These are phyloP conservation scores for Monoplex corrugatus DNA, from an alignment of 2,888 invertebrate genomes.

Conservation along the genomic window DNA sequence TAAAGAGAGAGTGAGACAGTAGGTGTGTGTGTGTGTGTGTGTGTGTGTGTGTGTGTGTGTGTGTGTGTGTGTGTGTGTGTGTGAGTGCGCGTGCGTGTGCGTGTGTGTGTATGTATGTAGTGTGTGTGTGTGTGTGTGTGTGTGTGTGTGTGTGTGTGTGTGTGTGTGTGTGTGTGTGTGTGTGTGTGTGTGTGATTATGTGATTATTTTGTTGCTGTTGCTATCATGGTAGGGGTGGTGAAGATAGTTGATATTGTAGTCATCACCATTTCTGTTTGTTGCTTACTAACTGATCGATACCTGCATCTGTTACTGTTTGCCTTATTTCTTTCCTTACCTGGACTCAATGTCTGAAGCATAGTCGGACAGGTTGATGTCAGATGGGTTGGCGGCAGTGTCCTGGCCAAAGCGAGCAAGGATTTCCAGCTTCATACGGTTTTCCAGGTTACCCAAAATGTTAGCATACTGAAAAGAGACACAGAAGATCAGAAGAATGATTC, in stretches of 20 bases:
- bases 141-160: neutral
- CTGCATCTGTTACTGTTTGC: no score
- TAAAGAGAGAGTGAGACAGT: no score
- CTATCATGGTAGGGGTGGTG: neutral
- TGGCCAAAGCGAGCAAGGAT: constrained; percentile 59
- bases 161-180: constrained; percentile 1
- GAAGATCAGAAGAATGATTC: no score
- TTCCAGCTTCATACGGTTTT: constrained; percentile 68
- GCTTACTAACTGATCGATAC: no score
- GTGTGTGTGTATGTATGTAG: neutral
- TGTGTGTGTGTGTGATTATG: neutral
- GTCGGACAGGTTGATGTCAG: constrained; percentile 69
- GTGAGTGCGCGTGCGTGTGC: neutral
- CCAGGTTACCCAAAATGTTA: constrained; percentile 74
- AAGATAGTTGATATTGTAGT: neutral
- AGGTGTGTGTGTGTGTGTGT: no score
- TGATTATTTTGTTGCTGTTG: neutral
- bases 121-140: neutral
- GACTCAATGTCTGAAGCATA: constrained; percentile 70
- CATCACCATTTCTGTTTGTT: no score
- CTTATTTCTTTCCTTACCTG: constrained; percentile 70
- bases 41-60: no score
- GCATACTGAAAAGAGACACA: constrained; percentile 72
- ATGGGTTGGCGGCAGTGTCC: constrained; percentile 42
- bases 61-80: neutral